A percentile compares a stretch with the other conserved stretches of the same genome.
Conservation (phyloP, 2,113 vertebrate species). For the Laticauda colubrina region DNA sequence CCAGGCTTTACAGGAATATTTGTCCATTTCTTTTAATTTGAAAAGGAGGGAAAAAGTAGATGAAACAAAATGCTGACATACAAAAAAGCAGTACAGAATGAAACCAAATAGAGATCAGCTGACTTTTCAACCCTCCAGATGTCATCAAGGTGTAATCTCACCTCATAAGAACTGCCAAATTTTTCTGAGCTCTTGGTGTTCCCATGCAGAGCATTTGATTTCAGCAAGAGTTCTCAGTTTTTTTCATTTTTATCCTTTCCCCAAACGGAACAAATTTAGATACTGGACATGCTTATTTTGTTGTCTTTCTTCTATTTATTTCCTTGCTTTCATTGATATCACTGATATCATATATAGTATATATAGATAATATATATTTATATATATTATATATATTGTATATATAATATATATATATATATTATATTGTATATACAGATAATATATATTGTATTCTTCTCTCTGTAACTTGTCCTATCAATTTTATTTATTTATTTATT, state of each 20-base stretch:
- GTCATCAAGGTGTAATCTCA: not conserved
- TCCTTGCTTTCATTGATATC: not conserved
- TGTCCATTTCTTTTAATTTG: not conserved
- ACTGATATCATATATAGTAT: too few relatives aligned
- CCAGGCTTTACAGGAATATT: not conserved
- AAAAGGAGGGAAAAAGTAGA: not conserved
- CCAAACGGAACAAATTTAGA: not conserved
- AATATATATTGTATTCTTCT: not conserved
- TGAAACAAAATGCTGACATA: not conserved
- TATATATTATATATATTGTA: too few relatives aligned
- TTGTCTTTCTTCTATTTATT: not conserved
- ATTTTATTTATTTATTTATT: not conserved
- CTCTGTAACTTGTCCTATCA: not conserved
- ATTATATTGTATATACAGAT: too few relatives aligned
- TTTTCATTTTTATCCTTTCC: not conserved
- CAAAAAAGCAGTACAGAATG: not conserved
- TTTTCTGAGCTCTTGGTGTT: not conserved
- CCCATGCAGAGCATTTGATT: not conserved
- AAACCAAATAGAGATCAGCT: not conserved
- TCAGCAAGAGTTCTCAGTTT: not conserved
- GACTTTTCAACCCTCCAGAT: not conserved
- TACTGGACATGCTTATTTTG: not conserved
- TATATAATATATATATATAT: too few relatives aligned
- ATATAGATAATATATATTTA: too few relatives aligned
- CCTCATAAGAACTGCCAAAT: not conserved